These are phyloP conservation scores for Agonopterix alstromeriana DNA, from an alignment of 2,888 invertebrate species.

Conservation along the genomic window DNA sequence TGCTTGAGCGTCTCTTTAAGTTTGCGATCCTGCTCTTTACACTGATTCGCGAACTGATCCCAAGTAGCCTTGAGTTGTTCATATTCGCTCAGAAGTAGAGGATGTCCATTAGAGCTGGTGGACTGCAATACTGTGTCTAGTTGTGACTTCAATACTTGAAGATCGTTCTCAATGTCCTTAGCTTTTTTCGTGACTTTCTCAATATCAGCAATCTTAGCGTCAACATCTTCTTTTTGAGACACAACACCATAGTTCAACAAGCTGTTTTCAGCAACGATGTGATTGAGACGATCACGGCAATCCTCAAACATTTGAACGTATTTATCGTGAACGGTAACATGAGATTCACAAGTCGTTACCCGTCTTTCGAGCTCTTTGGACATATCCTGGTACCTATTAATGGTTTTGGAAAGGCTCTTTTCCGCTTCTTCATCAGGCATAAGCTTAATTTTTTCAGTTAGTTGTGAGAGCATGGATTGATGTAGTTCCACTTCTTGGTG, in stretches of 20 bases:
- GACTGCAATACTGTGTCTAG: constrained; percentile 84
- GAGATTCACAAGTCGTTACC: constrained; percentile 80
- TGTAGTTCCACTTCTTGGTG: constrained; percentile 92
- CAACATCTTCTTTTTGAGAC: constrained; percentile 86
- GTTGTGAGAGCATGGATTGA: constrained; percentile 87
- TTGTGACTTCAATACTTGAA: constrained; percentile 82
- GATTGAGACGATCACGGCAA: constrained; percentile 88
- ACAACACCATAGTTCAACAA: constrained; percentile 87
- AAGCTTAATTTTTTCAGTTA: constrained; percentile 87
- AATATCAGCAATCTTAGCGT: constrained; percentile 83
- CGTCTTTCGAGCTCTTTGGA: constrained; percentile 81
- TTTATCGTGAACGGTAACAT: constrained; percentile 88
- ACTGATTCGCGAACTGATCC: constrained; percentile 84
- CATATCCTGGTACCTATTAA: constrained; percentile 82
- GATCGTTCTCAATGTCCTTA: constrained; percentile 82
- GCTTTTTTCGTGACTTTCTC: constrained; percentile 86
- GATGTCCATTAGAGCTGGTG: constrained; percentile 87
- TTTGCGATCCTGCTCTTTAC: constrained; percentile 82
- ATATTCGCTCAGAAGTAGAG: constrained; percentile 82
- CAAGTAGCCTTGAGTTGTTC: constrained; percentile 85
- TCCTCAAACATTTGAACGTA: constrained; percentile 89
- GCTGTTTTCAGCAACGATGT: constrained; percentile 86
- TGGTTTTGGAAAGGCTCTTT: constrained; percentile 83
- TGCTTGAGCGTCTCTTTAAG: constrained; percentile 85
- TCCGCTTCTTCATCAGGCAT: constrained; percentile 88